Evolutionary conservation across 1,140 invertebrate genomes (phyloP).

Genomic region (Drosophila quadrilineata): DNA sequence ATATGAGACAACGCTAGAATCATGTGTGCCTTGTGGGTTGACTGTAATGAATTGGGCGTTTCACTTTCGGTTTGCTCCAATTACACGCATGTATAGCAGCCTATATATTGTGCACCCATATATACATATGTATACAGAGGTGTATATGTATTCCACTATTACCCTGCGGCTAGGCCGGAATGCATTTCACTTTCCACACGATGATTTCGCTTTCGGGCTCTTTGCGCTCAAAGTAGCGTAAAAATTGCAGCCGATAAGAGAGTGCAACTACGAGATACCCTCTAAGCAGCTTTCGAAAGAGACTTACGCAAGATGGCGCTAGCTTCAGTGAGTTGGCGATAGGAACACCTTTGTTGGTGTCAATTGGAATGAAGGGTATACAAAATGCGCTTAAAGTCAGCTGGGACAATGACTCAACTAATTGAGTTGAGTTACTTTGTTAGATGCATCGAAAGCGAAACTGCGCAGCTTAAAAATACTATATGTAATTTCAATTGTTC

Average conservation of each 20-base stretch:
- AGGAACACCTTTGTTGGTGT: too few species aligned
- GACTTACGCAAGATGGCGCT: too few species aligned
- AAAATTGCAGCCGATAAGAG: too few species aligned
- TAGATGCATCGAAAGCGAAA: too few species aligned
- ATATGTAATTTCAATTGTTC: background rate
- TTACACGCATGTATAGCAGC: slow-evolving; percentile 23
- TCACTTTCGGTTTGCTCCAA: slow-evolving; percentile 48
- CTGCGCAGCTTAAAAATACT: slow-evolving; percentile 32
- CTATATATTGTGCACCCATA: background rate
- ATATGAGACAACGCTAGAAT: slow-evolving; percentile 15
- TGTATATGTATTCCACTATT: background rate
- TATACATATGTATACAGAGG: background rate
- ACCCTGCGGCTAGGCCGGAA: background rate
- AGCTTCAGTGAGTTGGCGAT: too few species aligned
- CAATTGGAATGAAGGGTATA: too few species aligned
- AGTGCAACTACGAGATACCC: too few species aligned
- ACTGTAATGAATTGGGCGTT: too few species aligned
- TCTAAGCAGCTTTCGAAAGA: too few species aligned
- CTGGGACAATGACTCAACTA: slow-evolving; percentile 46
- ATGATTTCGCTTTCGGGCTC: slow-evolving; percentile 52
- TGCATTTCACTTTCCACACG: slow-evolving; percentile 49
- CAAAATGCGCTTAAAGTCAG: slow-evolving; percentile 52
- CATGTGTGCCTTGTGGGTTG: background rate
- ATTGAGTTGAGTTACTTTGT: slow-evolving; percentile 73
- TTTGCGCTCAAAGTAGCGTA: slow-evolving; percentile 53